These are phyloP conservation scores for Pseudochromis fuscus DNA, from an alignment of 2,797 vertebrate genomes.

Conservation along the genomic window DNA sequence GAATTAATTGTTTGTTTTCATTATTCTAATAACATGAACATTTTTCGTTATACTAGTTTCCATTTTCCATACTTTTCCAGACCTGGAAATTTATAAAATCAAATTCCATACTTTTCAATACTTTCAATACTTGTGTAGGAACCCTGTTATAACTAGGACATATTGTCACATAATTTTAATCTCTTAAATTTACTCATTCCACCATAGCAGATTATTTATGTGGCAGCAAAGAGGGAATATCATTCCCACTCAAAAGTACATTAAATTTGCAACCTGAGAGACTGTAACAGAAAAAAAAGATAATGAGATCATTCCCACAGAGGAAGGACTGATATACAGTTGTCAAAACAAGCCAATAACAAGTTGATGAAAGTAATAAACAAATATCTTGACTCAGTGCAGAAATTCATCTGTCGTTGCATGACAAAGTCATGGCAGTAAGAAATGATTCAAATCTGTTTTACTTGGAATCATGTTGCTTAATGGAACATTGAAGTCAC, in stretches of 20 bases:
- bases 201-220: neutral
- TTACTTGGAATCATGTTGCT: neutral
- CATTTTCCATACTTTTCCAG: too few relatives aligned
- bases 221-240: neutral
- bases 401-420: neutral
- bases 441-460: neutral
- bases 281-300: neutral
- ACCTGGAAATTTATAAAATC: too few relatives aligned
- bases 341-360: constrained; percentile 5
- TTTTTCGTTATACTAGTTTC: too few relatives aligned
- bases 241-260: neutral
- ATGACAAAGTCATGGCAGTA: neutral
- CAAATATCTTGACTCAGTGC: neutral
- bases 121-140: too few relatives aligned
- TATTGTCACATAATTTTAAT: too few relatives aligned
- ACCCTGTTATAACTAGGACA: too few relatives aligned
- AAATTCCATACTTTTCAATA: too few relatives aligned
- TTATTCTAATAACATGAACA: too few relatives aligned
- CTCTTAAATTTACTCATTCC: neutral
- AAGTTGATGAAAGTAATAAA: neutral
- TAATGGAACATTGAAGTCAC: neutral
- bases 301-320: neutral
- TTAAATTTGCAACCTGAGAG: constrained; percentile 2
- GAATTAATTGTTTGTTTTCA: too few relatives aligned
- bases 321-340: neutral